These are phyloP conservation scores for Cephus pygmeus DNA, from an alignment of 2,888 invertebrate species.

Conservation along the genomic window DNA sequence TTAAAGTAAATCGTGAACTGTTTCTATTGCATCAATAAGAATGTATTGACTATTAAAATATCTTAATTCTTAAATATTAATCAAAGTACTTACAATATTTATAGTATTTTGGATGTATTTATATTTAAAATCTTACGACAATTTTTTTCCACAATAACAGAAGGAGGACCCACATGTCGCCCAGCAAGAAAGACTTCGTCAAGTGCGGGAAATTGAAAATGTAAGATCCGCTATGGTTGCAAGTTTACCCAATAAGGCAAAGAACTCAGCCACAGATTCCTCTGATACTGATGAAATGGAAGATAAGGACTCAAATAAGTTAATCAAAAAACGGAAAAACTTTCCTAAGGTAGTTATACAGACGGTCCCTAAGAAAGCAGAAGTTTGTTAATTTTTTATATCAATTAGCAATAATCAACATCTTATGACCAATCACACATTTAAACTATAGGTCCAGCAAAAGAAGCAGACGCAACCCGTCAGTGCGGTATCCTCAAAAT, in stretches of 20 bases:
- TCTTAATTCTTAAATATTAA: not conserved
- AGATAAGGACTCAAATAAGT: not conserved
- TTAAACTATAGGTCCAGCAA: not conserved
- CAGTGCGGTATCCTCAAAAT: not conserved
- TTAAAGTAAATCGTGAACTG: slow-evolving; percentile 5
- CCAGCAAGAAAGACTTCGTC: slow-evolving; percentile 48
- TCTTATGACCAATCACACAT: not conserved
- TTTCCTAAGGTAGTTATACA: slow-evolving; percentile 9
- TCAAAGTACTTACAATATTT: not conserved
- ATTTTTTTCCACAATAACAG: slow-evolving; percentile 28
- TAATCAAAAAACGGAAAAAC: not conserved
- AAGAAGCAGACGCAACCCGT: not conserved
- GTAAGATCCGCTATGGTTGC: slow-evolving; percentile 64
- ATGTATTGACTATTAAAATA: slow-evolving; percentile 10
- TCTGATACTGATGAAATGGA: slow-evolving; percentile 21
- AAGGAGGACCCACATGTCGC: slow-evolving; percentile 35
- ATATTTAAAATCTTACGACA: slow-evolving; percentile 1
- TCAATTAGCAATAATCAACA: not conserved
- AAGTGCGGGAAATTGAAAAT: slow-evolving; percentile 67
- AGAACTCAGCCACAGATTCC: slow-evolving; percentile 20
- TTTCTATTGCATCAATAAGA: slow-evolving; percentile 7
- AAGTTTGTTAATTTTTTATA: not conserved
- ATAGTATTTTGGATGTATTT: not conserved
- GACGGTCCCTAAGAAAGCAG: not conserved
- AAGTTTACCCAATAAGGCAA: slow-evolving; percentile 40